Base-by-base conservation (phyloP, 2,797 vertebrate species). In the Glossophaga mutica region DNA sequence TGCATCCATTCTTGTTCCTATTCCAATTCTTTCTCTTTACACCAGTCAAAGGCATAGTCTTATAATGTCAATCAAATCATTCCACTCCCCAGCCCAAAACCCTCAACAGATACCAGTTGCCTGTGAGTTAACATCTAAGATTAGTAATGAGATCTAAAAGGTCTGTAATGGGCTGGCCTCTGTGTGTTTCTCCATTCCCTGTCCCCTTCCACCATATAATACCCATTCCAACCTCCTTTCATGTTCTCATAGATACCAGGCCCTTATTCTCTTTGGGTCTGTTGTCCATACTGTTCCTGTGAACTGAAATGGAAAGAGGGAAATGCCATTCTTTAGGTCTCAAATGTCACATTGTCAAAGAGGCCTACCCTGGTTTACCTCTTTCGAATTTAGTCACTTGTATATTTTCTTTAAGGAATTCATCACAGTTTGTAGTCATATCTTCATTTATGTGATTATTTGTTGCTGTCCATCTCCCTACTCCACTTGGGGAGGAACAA, bases 331-430 rank as follows among this genome's bases (percentile, higher is more conserved):
- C 52, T 91, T 94, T 55, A 88, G 16, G 12, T 71, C 55, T 94
- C 22, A 79, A 52, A 22, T 48, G 65, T 65, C 14, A 82, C 39
- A 74, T 90, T 59, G 18, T 94, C n/a, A 50, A 89, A 91, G 67
- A 95, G 44, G 59, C 6, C 50, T 71, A 73, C 37, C 19, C 15
- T 46, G 16, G 11, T n/a, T 18, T 65, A 16, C 5, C 24, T 79
- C 29, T 77, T 89, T 76, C 19, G 57, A 85, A 70, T 77, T 85
- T 62, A 82, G 24, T 50, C 92, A 57, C 24, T 50, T 52, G 16
- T 29, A n/a, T 48, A 86, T 87, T 94, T 97, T 73, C 44, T 82
- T 81, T 22, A 62, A 87, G 65, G 52, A 91, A 87, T 22, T 89
- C 74, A 85, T 39, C 70, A 44, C 24, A 55, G 1, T 34, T 32